Conservation (phyloP, 2,797 vertebrate genomes). For the Myotis daubentonii region DNA sequence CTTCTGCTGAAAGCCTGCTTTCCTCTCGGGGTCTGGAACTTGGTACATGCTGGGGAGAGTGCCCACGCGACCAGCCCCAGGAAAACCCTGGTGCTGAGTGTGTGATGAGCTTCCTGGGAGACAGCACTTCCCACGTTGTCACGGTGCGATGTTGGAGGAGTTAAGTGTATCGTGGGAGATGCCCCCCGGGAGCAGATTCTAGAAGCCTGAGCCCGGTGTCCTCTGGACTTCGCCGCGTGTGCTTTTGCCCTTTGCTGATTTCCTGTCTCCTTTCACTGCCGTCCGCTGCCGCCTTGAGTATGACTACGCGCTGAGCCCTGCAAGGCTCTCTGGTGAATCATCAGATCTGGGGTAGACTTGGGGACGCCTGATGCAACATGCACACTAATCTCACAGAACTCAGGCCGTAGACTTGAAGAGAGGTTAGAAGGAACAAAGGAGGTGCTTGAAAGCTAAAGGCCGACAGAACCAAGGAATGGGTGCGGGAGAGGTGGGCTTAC, state of each 20-base stretch:
- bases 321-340: background rate
- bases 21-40: background rate
- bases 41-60: background rate
- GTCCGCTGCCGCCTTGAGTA: background rate
- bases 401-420: background rate
- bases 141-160: too few species aligned
- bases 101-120: background rate
- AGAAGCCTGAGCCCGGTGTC: background rate
- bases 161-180: accelerated
- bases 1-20: background rate
- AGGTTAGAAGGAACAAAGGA: background rate
- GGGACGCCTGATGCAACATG: background rate
- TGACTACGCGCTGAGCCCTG: background rate
- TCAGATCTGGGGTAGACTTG: background rate
- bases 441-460: background rate
- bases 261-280: background rate
- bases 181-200: accelerated
- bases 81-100: too few species aligned
- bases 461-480: background rate
- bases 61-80: background rate
- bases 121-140: accelerated
- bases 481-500: background rate
- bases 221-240: background rate
- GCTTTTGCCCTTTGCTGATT: background rate
- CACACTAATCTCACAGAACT: background rate